Percentiles rank a stretch among this genome's conserved stretches.
phyloP scores from a whole-genome alignment of 2,113 vertebrate genomes.

The Spheniscus mendiculus region DNA sequence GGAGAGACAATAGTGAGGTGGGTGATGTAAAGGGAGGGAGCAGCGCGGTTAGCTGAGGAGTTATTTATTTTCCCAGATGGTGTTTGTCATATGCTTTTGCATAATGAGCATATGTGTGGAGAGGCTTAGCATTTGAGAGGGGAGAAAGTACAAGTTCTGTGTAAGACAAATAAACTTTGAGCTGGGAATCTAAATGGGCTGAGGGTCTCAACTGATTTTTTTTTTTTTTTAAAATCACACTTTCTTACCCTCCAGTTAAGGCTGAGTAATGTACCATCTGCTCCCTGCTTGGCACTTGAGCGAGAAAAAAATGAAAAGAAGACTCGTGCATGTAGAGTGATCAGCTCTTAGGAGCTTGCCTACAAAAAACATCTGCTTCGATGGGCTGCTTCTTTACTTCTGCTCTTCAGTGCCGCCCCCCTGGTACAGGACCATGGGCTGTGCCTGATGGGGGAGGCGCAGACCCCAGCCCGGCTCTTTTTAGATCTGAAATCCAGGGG shows the following conservation, averaged over 20 bases:
- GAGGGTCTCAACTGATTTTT: constrained; percentile 33
- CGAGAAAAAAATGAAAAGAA: constrained; percentile 2
- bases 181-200: constrained; percentile 49
- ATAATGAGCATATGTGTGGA: constrained; percentile 67
- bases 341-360: neutral
- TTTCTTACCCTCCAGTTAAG: constrained; percentile 66
- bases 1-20: constrained; percentile 55
- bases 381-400: neutral
- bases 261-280: constrained; percentile 67
- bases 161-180: constrained; percentile 58
- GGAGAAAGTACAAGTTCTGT: constrained; percentile 54
- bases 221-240: constrained; percentile 2
- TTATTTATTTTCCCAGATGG: constrained; percentile 69
- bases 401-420: neutral
- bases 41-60: constrained; percentile 32
- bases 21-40: constrained; percentile 39
- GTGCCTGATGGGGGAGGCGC: neutral
- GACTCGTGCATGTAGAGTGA: neutral
- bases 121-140: constrained; percentile 61
- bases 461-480: neutral
- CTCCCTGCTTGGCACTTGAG: constrained; percentile 43
- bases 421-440: too few species aligned
- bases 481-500: neutral
- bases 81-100: constrained; percentile 71
- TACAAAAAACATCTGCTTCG: neutral